These are phyloP conservation scores for Mixornis gularis DNA, from an alignment of 2,113 vertebrate genomes.

Conservation along the genomic window DNA sequence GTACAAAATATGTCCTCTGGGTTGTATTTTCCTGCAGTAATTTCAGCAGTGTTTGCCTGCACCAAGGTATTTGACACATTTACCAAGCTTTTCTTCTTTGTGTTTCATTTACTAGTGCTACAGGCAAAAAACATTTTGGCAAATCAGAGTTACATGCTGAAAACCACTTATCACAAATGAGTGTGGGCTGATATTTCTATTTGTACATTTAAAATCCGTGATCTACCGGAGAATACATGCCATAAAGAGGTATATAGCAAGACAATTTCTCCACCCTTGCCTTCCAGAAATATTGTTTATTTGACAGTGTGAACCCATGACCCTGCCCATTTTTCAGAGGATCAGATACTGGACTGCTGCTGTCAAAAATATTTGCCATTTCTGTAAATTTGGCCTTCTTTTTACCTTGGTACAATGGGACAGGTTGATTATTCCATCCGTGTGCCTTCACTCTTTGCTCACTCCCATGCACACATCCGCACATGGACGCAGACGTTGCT, in stretches of 20 bases:
- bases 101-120: not conserved
- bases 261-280: not conserved
- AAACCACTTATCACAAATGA: not conserved
- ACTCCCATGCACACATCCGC: not conserved
- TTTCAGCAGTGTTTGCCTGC: slow-evolving; percentile 5
- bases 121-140: slow-evolving; percentile 2
- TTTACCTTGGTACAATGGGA: not conserved
- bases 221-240: not conserved
- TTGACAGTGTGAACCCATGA: not conserved
- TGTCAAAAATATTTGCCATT: not conserved
- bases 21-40: not conserved
- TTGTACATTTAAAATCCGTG: not conserved
- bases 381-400: not conserved
- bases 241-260: not conserved
- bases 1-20: not conserved
- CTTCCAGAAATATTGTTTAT: not conserved
- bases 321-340: not conserved
- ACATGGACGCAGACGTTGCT: not conserved
- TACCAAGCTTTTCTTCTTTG: not conserved
- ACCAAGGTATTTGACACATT: not conserved
- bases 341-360: not conserved
- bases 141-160: not conserved
- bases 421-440: not conserved
- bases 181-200: not conserved
- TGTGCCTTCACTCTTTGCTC: not conserved